Evolutionary conservation across 2,888 invertebrate species (phyloP).

Genomic region (Spodoptera littoralis): DNA sequence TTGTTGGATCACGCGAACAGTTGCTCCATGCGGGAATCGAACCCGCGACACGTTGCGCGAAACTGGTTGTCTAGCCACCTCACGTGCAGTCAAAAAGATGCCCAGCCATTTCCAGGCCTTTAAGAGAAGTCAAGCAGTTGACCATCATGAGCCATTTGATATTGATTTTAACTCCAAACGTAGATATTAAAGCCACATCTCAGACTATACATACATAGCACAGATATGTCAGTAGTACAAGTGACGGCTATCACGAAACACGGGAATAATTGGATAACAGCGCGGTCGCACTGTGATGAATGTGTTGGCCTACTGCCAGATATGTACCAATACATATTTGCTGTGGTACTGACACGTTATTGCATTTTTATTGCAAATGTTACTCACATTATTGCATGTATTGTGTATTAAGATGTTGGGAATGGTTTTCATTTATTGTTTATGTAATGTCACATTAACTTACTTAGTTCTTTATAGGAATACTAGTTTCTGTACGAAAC

Average conservation of each 20-base stretch:
- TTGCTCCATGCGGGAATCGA: too few species aligned
- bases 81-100: too few species aligned
- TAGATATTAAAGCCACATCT: not conserved
- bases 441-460: not conserved
- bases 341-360: slow-evolving; percentile 19
- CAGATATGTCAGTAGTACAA: not conserved
- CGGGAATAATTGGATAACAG: slow-evolving; percentile 62
- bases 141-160: not conserved
- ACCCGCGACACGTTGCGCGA: too few species aligned
- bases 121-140: not conserved
- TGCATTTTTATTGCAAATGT: slow-evolving; percentile 31
- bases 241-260: slow-evolving; percentile 35
- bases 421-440: too few species aligned
- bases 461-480: too few species aligned
- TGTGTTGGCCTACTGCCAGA: slow-evolving; percentile 62
- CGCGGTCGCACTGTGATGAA: slow-evolving; percentile 58
- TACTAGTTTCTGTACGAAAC: too few species aligned
- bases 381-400: not conserved
- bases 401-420: not conserved
- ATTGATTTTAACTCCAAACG: not conserved
- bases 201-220: not conserved
- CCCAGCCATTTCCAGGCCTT: too few species aligned
- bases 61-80: too few species aligned
- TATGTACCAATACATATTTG: slow-evolving; percentile 22
- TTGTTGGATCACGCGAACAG: too few species aligned